Conservation (phyloP, 2,797 vertebrate species). For the Galagoides demidoff region DNA sequence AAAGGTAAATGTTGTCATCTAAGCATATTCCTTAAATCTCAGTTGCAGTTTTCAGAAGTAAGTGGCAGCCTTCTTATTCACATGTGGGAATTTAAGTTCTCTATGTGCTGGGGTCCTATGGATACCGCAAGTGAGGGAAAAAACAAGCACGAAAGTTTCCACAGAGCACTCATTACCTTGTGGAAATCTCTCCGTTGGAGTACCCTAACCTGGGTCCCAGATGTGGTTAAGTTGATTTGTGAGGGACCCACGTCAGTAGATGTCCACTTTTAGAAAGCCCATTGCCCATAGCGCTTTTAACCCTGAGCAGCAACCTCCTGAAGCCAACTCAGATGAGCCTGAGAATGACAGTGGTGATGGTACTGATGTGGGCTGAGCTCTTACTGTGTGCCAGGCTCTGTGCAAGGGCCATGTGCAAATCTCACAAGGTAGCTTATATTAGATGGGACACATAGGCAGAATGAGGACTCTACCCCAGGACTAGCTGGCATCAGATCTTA, state of each 20-base stretch:
- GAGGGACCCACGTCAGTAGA: fast-evolving
- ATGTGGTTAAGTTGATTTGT: background rate
- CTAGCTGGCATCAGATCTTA: background rate
- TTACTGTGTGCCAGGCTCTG: background rate
- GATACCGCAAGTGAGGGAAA: background rate
- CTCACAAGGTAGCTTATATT: background rate
- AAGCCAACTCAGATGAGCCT: background rate
- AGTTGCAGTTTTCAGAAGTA: background rate
- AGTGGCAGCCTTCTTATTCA: background rate
- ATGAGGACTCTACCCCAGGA: background rate
- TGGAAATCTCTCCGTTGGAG: background rate
- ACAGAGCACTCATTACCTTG: background rate
- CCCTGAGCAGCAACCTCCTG: background rate
- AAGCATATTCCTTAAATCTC: background rate
- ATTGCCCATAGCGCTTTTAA: no score
- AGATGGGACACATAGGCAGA: background rate
- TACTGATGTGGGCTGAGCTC: background rate
- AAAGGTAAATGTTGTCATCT: background rate
- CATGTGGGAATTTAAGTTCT: background rate
- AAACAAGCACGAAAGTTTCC: background rate
- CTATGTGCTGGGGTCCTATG: background rate
- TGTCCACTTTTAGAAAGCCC: background rate
- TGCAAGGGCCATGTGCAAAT: background rate
- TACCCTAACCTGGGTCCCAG: no score
- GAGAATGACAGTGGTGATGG: fast-evolving